A percentile compares a stretch with the other conserved stretches of the same genome.
Evolutionary conservation across 2,888 invertebrate species (phyloP).

Genomic region (Chloroclysta siterata): DNA sequence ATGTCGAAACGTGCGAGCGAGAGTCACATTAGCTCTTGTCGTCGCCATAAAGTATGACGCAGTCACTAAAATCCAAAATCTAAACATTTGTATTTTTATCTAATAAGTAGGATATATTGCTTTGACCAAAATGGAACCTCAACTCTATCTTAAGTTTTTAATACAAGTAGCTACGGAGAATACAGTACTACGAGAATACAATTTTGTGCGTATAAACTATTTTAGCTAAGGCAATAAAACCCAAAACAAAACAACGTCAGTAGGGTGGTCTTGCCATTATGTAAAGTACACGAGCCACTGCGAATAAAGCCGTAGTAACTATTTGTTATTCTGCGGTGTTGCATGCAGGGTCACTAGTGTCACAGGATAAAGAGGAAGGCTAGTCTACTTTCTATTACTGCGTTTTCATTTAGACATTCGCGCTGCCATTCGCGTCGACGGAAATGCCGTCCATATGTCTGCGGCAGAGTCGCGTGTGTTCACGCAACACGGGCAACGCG

Average conservation of each 20-base stretch:
- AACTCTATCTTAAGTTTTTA: not conserved
- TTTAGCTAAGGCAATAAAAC: constrained; percentile 33
- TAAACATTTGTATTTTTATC: too few species aligned
- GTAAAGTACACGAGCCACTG: constrained; percentile 58
- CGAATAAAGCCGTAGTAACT: constrained; percentile 53
- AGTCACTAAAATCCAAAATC: too few species aligned
- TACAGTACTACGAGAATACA: not conserved
- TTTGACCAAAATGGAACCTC: not conserved
- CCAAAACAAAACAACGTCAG: constrained; percentile 42
- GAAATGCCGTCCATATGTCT: too few species aligned
- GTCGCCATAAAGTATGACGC: too few species aligned
- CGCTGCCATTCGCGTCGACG: too few species aligned
- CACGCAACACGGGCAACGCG: too few species aligned
- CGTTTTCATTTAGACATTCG: too few species aligned
- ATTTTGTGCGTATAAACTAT: constrained; percentile 28
- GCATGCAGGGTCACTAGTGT: constrained; percentile 50
- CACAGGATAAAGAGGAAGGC: constrained; percentile 17
- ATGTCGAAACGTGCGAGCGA: too few species aligned
- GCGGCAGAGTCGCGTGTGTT: too few species aligned
- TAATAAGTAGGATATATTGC: too few species aligned
- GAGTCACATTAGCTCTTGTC: too few species aligned
- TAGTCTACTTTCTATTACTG: constrained; percentile 1
- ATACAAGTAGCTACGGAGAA: not conserved
- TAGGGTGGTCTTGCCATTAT: constrained; percentile 69
- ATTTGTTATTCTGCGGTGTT: constrained; percentile 43